Evolutionary conservation across 2,113 vertebrate genomes (phyloP).

Genomic region (Caranx ignobilis): DNA sequence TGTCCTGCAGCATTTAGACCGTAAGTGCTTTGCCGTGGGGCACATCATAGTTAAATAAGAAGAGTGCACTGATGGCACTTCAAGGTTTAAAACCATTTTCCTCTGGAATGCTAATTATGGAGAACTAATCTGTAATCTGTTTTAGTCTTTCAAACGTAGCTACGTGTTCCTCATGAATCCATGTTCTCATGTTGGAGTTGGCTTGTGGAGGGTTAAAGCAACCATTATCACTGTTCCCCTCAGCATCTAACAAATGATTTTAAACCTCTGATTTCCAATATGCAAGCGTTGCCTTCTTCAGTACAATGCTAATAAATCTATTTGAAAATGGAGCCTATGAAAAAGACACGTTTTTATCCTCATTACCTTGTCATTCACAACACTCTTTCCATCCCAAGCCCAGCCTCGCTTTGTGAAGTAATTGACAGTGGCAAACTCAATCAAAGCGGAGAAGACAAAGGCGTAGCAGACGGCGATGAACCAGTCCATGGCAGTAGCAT

Average conservation of each 20-base stretch:
- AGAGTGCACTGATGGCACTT: slow-evolving; percentile 7
- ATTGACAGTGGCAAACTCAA: slow-evolving; percentile 98
- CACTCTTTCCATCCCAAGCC: slow-evolving; percentile 99
- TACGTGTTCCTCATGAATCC: background rate
- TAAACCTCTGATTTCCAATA: background rate
- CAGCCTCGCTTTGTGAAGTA: slow-evolving; percentile 99
- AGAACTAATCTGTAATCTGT: background rate
- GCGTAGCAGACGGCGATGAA: slow-evolving; percentile 99
- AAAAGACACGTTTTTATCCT: slow-evolving; percentile 65
- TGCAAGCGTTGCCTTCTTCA: background rate
- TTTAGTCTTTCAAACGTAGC: background rate
- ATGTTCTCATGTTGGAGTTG: background rate
- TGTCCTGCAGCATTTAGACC: slow-evolving; percentile 12
- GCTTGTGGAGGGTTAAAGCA: background rate
- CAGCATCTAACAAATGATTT: slow-evolving; percentile 14
- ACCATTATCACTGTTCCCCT: background rate
- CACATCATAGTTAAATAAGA: slow-evolving; percentile 3
- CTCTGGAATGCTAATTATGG: background rate
- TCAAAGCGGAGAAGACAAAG: slow-evolving; percentile 98
- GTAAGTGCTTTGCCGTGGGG: background rate
- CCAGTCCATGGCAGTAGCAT: slow-evolving; percentile 99
- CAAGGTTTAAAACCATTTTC: background rate
- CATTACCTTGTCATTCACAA: slow-evolving; percentile 96
- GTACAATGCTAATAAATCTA: slow-evolving; percentile 14
- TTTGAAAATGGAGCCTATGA: slow-evolving; percentile 48